A percentile compares a stretch with the other conserved stretches of the same genome.
phyloP scores from a whole-genome alignment of 1,140 invertebrate species.

The Drosophila erecta region DNA sequence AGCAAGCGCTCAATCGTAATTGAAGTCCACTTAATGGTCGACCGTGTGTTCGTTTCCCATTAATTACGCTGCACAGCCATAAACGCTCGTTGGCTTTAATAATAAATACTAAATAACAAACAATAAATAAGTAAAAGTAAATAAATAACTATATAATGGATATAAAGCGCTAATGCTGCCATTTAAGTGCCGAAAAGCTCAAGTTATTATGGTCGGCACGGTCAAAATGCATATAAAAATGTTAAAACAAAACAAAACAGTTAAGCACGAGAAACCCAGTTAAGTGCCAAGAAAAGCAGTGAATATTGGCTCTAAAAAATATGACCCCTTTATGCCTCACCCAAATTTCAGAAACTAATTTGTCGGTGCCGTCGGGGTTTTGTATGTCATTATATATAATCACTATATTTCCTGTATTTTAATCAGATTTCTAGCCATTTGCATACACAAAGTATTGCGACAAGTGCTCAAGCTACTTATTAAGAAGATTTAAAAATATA shows the following conservation, averaged over 20 bases:
- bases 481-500: constrained; percentile 3
- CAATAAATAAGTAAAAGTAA: constrained; percentile 65
- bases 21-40: constrained; percentile 66
- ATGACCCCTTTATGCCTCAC: constrained; percentile 1
- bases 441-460: constrained; percentile 20
- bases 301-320: constrained; percentile 6
- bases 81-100: constrained; percentile 19
- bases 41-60: constrained; percentile 60
- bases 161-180: constrained; percentile 65
- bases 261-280: constrained; percentile 54
- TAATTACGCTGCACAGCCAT: constrained; percentile 57
- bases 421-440: constrained; percentile 16
- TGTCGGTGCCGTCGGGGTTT: constrained; percentile 3
- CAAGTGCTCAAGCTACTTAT: not conserved
- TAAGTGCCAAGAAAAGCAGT: constrained; percentile 54
- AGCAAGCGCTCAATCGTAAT: constrained; percentile 49
- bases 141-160: constrained; percentile 62
- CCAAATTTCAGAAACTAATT: constrained; percentile 13
- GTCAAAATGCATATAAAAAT: constrained; percentile 58
- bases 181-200: constrained; percentile 61
- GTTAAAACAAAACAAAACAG: constrained; percentile 54
- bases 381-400: not conserved
- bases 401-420: constrained; percentile 8
- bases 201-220: constrained; percentile 58
- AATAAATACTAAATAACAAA: constrained; percentile 65